Evolutionary conservation across 2,797 vertebrate genomes (phyloP).

Genomic region (Rhinella marina): DNA sequence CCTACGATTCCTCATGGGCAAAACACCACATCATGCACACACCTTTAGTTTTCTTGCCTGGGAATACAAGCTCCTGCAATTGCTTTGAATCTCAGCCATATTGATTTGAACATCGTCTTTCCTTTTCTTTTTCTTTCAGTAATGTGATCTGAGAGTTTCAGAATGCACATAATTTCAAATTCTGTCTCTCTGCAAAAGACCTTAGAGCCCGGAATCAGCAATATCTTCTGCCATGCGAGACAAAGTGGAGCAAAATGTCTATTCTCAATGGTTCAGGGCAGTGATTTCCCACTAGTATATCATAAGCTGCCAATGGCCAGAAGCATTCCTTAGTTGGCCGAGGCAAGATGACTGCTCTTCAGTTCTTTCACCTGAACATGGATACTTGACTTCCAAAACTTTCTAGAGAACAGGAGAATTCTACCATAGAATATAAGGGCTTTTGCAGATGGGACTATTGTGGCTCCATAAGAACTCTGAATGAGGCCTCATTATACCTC

Average conservation of each 20-base stretch:
- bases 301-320: not conserved
- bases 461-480: too few relatives aligned
- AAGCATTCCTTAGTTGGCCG: not conserved
- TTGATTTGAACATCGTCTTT: slow-evolving; percentile 17
- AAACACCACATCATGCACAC: not conserved
- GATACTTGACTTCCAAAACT: not conserved
- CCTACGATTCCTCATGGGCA: not conserved
- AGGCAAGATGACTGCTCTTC: not conserved
- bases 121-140: slow-evolving; percentile 9
- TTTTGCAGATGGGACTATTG: not conserved
- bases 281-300: not conserved
- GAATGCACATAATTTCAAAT: slow-evolving; percentile 4
- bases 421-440: not conserved
- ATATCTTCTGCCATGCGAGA: not conserved
- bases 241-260: not conserved
- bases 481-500: too few relatives aligned
- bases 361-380: not conserved
- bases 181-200: not conserved
- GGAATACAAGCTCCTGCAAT: not conserved
- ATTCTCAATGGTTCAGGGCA: not conserved
- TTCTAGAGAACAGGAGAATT: not conserved
- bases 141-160: slow-evolving; percentile 23
- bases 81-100: slow-evolving; percentile 44
- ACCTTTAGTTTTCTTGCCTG: not conserved
- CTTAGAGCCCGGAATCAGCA: not conserved